Percentiles rank a stretch among this genome's conserved stretches.
Evolutionary conservation across 2,113 vertebrate genomes (phyloP).

Genomic region (Aegotheles bennettii): DNA sequence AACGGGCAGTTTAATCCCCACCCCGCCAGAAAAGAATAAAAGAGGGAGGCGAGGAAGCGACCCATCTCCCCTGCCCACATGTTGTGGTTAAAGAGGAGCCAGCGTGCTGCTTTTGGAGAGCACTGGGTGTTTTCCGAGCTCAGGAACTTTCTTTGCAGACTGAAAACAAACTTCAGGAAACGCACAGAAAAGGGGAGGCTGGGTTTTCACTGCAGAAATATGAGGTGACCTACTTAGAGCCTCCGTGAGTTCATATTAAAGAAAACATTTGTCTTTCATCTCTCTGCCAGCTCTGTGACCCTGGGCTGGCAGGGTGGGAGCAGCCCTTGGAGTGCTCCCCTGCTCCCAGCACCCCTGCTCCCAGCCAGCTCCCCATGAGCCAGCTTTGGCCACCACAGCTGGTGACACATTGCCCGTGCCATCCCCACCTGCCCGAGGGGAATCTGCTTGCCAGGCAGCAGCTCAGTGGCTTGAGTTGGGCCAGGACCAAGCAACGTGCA

Average conservation of each 20-base stretch:
- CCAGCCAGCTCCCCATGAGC: neutral
- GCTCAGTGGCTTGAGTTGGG: neutral
- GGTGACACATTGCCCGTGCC: neutral
- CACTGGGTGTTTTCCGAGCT: neutral
- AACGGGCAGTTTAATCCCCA: neutral
- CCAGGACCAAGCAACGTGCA: rapidly evolving
- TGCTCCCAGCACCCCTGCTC: neutral
- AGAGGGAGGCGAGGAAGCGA: neutral
- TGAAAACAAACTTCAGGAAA: constrained; percentile 21
- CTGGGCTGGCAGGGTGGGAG: neutral
- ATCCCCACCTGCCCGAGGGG: rapidly evolving
- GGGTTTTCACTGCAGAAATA: neutral
- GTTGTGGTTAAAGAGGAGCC: neutral
- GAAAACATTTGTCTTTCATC: neutral
- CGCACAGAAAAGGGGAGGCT: neutral
- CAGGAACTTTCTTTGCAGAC: neutral
- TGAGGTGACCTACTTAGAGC: constrained; percentile 46
- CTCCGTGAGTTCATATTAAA: neutral
- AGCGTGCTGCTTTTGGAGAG: neutral
- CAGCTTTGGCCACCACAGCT: neutral
- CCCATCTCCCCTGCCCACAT: neutral
- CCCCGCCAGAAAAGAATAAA: neutral
- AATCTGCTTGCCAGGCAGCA: neutral
- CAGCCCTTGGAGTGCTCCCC: neutral
- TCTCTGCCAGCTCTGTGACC: neutral